Base-by-base conservation (phyloP, 2,888 invertebrate genomes). In the Limnephilus marmoratus region DNA sequence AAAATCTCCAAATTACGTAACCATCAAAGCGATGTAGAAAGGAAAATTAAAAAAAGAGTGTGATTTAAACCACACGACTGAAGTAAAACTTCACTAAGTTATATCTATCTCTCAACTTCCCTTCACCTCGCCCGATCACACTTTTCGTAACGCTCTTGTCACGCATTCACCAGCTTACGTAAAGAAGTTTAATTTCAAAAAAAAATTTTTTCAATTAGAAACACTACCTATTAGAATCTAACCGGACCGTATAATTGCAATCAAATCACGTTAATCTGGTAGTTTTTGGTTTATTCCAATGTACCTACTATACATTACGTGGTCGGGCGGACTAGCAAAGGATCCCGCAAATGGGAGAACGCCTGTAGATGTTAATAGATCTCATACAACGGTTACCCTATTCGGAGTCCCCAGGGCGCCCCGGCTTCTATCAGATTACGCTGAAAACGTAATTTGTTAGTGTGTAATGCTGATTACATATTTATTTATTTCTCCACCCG, bases 351-450 rank as follows among this genome's bases (percentile, higher is more conserved):
- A 83, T 37, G 83, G 37, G 83, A 83, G 12, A 83, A 45, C 4
- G 86, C 45, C 45, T 86, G 86, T 86, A 29, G 85, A 85, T 85
- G 45, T 85, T 85, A 86, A 86, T 49, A 45, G 86, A 45, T 83
- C 83, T 83, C 83, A 34, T 37, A 83, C 86, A 45, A 86, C 86
- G n/a, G 45, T 86, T 45, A 15, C 45, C 49, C 86, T n/a, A 45
- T 86, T 49, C 86, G 3, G 29, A 13, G 45, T 86, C 86, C 86
- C 86, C n/a, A 29, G 86, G 45, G 86, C 86, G 45, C 45, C 24
- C 45, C 24, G n/a, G n/a, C 49, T 45, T 49, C 86, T 41, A 49
- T 86, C 86, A 86, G 86, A 86, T 86, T 41, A 29, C 41, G 29
- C 49, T 34, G 37, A 29, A 86, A n/a, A 45, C 45, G 45, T 86